phyloP scores from a whole-genome alignment of 2,888 invertebrate species.

The Folsomia manolachei region DNA sequence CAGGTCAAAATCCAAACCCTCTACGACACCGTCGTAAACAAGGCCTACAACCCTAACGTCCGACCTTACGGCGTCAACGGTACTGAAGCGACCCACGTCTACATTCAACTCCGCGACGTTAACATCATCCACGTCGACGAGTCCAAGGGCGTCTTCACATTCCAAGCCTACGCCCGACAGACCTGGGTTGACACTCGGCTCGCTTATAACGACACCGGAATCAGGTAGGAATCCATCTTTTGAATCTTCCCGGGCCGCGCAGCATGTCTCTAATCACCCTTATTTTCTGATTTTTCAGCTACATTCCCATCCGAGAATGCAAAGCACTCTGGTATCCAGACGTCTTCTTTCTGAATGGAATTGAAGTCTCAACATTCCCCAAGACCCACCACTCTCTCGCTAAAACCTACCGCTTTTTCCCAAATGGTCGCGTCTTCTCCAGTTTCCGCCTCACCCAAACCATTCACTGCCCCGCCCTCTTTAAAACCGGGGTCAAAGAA shows the following conservation, averaged over 20 bases:
- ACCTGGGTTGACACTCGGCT: conserved; percentile 8
- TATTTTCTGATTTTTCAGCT: too few relatives aligned
- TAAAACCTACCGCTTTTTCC: neutral
- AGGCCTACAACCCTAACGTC: neutral
- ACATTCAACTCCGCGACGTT: neutral
- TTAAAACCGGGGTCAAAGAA: neutral
- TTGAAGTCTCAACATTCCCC: neutral
- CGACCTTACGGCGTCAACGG: conserved; percentile 8
- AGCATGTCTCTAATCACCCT: too few relatives aligned
- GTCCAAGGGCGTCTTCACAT: neutral
- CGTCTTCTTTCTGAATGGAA: neutral
- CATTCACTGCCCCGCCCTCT: neutral
- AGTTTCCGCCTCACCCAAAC: conserved; percentile 9
- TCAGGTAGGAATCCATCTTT: too few relatives aligned
- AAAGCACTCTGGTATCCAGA: conserved; percentile 3
- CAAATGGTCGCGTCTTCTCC: conserved; percentile 9
- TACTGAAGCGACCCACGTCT: conserved; percentile 1
- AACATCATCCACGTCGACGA: conserved; percentile 1
- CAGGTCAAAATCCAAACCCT: neutral
- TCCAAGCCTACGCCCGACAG: conserved; percentile 9
- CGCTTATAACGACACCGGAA: conserved; percentile 7
- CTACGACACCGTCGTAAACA: neutral
- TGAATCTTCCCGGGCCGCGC: too few relatives aligned
- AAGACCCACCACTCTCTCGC: neutral
- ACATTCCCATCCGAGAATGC: conserved; percentile 8